These are phyloP conservation scores for Florisuga fusca DNA, from an alignment of 2,797 vertebrate species.

Conservation along the genomic window DNA sequence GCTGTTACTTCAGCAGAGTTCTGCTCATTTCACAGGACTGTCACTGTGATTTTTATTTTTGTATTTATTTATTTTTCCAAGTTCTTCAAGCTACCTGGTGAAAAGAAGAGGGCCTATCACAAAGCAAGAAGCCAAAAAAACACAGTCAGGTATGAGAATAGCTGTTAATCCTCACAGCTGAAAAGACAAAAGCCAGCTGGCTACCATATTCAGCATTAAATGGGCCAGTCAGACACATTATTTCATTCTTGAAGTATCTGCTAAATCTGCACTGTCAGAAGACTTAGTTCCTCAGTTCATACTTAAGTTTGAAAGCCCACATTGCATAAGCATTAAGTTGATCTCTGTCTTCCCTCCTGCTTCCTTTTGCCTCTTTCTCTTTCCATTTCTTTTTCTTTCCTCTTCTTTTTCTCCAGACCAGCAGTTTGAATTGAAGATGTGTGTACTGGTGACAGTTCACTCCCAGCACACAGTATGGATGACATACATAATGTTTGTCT, in stretches of 20 bases:
- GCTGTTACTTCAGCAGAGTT: neutral
- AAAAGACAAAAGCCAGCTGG: neutral
- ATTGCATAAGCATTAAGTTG: neutral
- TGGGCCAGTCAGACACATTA: neutral
- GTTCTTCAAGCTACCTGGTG: slow-evolving; percentile 1
- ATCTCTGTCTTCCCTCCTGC: neutral
- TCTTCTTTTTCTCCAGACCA: neutral
- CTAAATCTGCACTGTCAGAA: neutral
- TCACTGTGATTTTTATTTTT: neutral
- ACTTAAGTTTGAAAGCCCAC: neutral
- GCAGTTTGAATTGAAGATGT: neutral
- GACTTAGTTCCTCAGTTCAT: neutral
- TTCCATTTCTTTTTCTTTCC: neutral
- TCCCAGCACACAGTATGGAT: neutral
- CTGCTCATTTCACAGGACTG: neutral
- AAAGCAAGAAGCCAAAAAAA: slow-evolving; percentile 51
- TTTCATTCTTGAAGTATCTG: neutral
- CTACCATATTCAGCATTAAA: neutral
- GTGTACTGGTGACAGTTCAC: neutral
- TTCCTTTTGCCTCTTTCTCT: neutral
- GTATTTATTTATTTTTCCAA: neutral
- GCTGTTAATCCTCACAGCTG: neutral
- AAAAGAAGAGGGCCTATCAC: slow-evolving; percentile 41
- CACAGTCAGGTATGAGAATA: slow-evolving; percentile 63
- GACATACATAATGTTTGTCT: neutral